These are phyloP conservation scores for Phoxinus phoxinus DNA, from an alignment of 2,113 vertebrate species.

Conservation along the genomic window DNA sequence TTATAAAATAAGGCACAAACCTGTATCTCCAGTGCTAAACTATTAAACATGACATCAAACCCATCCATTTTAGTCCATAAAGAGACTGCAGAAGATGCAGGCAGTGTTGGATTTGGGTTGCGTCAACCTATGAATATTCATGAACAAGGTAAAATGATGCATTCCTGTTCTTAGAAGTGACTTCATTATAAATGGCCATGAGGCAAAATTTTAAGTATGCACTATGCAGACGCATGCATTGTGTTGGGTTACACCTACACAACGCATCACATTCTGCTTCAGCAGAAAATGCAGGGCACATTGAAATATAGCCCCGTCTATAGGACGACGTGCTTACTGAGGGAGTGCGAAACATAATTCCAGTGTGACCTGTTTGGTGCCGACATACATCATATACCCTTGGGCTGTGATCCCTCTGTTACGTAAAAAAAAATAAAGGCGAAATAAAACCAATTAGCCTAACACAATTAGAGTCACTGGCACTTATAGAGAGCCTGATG, in stretches of 20 bases:
- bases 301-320: slow-evolving; percentile 67
- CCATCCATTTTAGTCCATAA: not conserved
- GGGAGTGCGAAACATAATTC: slow-evolving; percentile 64
- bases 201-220: slow-evolving; percentile 54
- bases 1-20: not conserved
- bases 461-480: not conserved
- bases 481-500: not conserved
- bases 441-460: not conserved
- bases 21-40: not conserved
- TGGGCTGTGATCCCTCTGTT: not conserved
- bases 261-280: slow-evolving; percentile 67
- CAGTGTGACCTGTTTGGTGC: not conserved
- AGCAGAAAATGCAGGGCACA: slow-evolving; percentile 62
- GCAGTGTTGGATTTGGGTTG: not conserved
- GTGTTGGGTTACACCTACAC: slow-evolving; percentile 73
- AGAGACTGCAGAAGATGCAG: not conserved
- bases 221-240: slow-evolving; percentile 61
- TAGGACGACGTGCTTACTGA: slow-evolving; percentile 68
- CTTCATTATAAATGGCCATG: slow-evolving; percentile 29
- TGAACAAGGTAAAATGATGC: not conserved
- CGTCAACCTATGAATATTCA: slow-evolving; percentile 13
- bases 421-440: not conserved
- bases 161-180: not conserved
- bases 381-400: not conserved
- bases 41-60: not conserved